phyloP scores from a whole-genome alignment of 37 sponge, comb jelly and placozoan species.

The Cliona cf. orientalis region DNA sequence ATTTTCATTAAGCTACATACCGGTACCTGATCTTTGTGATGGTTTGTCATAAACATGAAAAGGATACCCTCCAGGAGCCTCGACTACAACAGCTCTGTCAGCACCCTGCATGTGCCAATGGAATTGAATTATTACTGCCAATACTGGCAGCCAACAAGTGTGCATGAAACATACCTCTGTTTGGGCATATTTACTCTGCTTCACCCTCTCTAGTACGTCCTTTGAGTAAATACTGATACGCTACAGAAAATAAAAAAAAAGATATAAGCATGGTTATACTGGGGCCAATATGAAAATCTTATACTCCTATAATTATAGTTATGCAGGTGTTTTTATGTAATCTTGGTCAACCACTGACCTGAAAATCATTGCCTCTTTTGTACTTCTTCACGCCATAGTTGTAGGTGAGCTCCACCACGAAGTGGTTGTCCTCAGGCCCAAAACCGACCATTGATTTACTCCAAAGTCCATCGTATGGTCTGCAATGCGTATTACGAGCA shows the following conservation, averaged over 20 bases:
- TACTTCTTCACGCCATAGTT: conserved; percentile 88
- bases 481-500: conserved; percentile 4
- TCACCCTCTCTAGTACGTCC: conserved; percentile 30
- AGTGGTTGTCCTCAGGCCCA: conserved; percentile 79
- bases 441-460: conserved; percentile 91
- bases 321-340: neutral
- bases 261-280: neutral
- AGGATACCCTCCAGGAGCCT: conserved; percentile 69
- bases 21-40: conserved; percentile 21
- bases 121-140: no score
- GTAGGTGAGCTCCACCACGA: conserved; percentile 86
- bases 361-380: conserved; percentile 74
- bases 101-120: conserved; percentile 36
- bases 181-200: conserved; percentile 1
- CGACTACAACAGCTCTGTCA: conserved; percentile 41
- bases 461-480: conserved; percentile 89
- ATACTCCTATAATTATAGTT: neutral
- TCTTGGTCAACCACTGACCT: no score
- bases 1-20: neutral
- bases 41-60: conserved; percentile 42
- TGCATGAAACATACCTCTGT: no score
- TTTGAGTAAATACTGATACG: conserved; percentile 49
- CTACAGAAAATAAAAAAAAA: conserved; percentile 6
- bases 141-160: no score
- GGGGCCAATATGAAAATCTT: neutral